Base-by-base conservation (phyloP, 2,888 invertebrate species). In the Chrysopilus asiliformis region DNA sequence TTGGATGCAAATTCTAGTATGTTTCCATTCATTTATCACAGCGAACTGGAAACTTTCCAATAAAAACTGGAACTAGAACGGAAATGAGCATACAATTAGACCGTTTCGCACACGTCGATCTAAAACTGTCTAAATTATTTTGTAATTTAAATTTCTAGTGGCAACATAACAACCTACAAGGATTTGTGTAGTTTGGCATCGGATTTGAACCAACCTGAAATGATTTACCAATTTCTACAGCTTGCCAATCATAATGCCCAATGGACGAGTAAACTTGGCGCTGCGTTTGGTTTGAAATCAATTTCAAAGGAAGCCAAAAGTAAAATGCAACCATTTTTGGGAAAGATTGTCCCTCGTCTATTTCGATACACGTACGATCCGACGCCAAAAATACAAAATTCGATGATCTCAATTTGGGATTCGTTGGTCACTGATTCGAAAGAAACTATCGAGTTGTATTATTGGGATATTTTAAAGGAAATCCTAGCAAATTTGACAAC, bases 201-300 rank as follows among this genome's bases (percentile, higher is more conserved):
- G 1, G 93, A 94, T 62, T 67, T 95, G 43, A 93, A 93, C 56
- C 87, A 94, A 56, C 94, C 94, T 0, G 93, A 94, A 56, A 70
- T 95, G 42, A 76, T 93, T 44, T 95, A 95, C 64, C 87, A 89
- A 60, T 95, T 95, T 58, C 86, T 95, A 85, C 84, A 91, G 58
- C 66, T 94, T 44, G 93, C 93, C 1, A 91, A 91, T 67, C 87
- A 93, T 55, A 90, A 94, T 61, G 81, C 90, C 2, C 72, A 84
- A 36, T 95, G 93, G 94, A 91, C 87, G 50, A 89, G 90, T 6
- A 89, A 87, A 56, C 34, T 57, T 69, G 93, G 93, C 8, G 91
- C 93, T 7, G 91, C 91, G 0, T 89, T 90, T 64, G 93, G 93
- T 0, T 84, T 94, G 59, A 80, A 85, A 34, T 82, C 80, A 0